Evolutionary conservation across 2,113 vertebrate species (phyloP), one percentile per base, ranked within the genome.

Genomic region (Cryptomyrus ogoouensis): DNA sequence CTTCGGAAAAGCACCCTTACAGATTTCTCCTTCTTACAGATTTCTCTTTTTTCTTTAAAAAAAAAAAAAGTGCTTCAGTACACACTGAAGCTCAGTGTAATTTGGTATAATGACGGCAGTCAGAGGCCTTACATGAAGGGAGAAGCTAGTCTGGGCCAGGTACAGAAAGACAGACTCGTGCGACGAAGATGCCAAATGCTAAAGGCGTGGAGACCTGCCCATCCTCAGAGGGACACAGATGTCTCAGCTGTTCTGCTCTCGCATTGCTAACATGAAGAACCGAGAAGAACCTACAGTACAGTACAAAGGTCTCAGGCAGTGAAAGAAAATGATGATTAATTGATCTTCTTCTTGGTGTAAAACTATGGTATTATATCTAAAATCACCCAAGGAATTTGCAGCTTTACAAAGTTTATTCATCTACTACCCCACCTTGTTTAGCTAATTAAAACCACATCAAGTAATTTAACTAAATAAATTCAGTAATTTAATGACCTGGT

Each of bases 31-130:
- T 53, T 53, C 91, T 90, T 91, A 86, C 91, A 91, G 87, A 91
- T 87, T 91, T 53, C 56, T 89, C 1, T 80, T 80, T 80, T 42
- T 39, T 39, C 90, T 91, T 93, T 19, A 19, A 53, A 53, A 53
- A 91, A 52, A 89, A 39, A 91, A 91, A 83, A 88, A 1, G 50
- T 89, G 93, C 83, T 52, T 53, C 12, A 10, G 9, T 35, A 90
- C 90, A 90, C 89, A 89, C 39, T 91, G 89, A 35, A 88, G 89
- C 91, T 88, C 44, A 52, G 39, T 90, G 89, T 92, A 89, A 83
- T 39, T 49, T 88, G 85, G 89, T 91, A 89, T 90, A 93, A 92
- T 92, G 92, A 93, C 92, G 93, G 52, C 90, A 90, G 90, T 89
- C 90, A 84, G 52, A 90, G 62, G 91, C 91, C 74, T 91, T 87